Evolutionary conservation across 2,113 vertebrate species (phyloP), one percentile per base, ranked within the genome.

Genomic region (Aptenodytes patagonicus): DNA sequence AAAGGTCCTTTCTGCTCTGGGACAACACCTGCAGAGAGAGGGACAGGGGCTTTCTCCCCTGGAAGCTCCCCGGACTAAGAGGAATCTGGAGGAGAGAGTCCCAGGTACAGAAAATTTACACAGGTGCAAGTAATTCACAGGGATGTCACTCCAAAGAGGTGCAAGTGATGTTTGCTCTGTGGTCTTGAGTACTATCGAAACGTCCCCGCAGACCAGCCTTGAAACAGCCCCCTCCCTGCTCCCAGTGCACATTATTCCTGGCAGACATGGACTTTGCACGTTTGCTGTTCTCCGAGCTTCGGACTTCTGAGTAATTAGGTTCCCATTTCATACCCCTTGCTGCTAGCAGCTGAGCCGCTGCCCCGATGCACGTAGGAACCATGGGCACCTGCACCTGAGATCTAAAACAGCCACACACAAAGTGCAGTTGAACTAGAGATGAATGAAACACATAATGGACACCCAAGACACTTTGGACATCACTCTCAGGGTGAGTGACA

Each of bases 301-400:
- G 73, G 73, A 60, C 3, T 87, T 55, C 40, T 24, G 46, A 81
- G 73, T 36, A 16, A n/a, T 38, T 29, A 54, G 70, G 34, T 24
- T 85, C 42, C 55, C 17, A 5, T 36, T 1, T 26, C 73, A 47
- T 7, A 65, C 44, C 54, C n/a, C n/a, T 18, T 5, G 3, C 62
- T 54, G 55, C 36, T 34, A 18, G 36, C 0, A 0, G 57, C 22
- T 47, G 46, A 54, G 66, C 84, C 46, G 25, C 40, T 87, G 73
- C 68, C 3, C 1, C 0, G 5, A 79, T 31, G 15, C 55, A 29
- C 0, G 1, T 14, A 29, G 54, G 13, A 81, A 77, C 26, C 42
- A 21, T 0, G 0, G 40, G 28, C 42, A 47, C 31, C 36, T 25
- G 31, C 36, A 76, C 25, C 34, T 10, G 38, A 55, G 58, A 62